A percentile compares a stretch with the other conserved stretches of the same genome.
Evolutionary conservation across 2,113 vertebrate species (phyloP).

Genomic region (Macaca fascicularis): DNA sequence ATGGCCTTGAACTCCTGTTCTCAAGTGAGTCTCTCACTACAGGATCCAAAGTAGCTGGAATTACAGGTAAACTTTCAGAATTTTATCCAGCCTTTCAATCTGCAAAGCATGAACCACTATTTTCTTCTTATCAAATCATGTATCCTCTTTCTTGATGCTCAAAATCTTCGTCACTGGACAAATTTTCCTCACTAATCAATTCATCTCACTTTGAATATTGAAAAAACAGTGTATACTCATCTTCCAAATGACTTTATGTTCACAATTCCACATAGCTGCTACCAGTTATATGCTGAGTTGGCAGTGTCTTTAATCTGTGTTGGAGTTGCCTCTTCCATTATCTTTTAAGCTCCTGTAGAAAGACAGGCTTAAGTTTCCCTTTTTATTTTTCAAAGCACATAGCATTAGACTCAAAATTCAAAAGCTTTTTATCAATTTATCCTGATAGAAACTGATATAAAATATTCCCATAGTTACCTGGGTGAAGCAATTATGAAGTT

Average conservation of each 20-base stretch:
- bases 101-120: neutral
- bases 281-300: neutral
- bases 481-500: conserved; percentile 47
- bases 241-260: neutral
- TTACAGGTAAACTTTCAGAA: neutral
- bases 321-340: neutral
- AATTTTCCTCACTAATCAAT: neutral
- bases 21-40: neutral
- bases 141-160: neutral
- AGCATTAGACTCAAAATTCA: neutral
- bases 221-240: neutral
- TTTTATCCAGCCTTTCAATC: neutral
- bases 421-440: conserved; percentile 60
- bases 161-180: conserved; percentile 1
- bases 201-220: neutral
- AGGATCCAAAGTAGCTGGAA: neutral
- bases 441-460: conserved; percentile 33
- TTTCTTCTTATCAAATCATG: neutral
- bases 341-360: neutral
- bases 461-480: conserved; percentile 40
- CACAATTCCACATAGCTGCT: neutral
- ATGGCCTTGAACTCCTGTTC: neutral
- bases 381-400: conserved; percentile 16
- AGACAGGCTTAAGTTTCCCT: neutral
- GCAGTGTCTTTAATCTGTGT: neutral